Evolutionary conservation across 2,797 vertebrate genomes (phyloP), one percentile per base, ranked within the genome.

Genomic region (Anolis apletophallus): DNA sequence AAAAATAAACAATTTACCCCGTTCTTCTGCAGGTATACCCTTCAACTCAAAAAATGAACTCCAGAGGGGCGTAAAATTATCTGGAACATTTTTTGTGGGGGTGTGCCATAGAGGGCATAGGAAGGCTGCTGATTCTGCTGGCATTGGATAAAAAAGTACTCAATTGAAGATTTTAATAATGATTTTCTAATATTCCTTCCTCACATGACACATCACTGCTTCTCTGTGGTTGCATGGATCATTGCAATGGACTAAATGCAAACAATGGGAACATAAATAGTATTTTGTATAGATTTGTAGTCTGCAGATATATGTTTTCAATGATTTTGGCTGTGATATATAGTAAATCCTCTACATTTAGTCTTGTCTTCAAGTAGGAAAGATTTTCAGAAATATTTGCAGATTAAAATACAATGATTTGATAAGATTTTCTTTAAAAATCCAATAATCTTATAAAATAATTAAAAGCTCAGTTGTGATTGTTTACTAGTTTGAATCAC

Each of bases 401-500:
- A 91, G 55, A 93, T 88, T 90, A 88, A 90, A 94, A 90, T 88
- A 91, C 90, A 88, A 87, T 91, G 86, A 92, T 92, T 88, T 92
- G 89, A 94, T 90, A 80, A 67, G 75, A 74, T 90, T 89, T 91
- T 92, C 21, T 21, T 8, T 8, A 64, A 0, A 16, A 89, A 91
- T 1, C 46, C 3, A 46, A 46, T 46, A 19, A 3, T 88, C 86
- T 85, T 80, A 89, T 93, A 94, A 95, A 95, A 95, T 93, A 94
- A 83, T 91, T 87, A 91, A 91, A 81, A 93, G 94, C 86, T 95
- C 88, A 32, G 91, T 88, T 85, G 91, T 89, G 94, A 82, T 92
- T 91, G 86, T 92, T 92, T 93, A 93, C 95, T 93, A 93, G 92
- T 87, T 92, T 77, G 86, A 93, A 89, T 93, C 88, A 89, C 92